Conservation (phyloP, 2,797 vertebrate species). For the Crax fasciolata region DNA sequence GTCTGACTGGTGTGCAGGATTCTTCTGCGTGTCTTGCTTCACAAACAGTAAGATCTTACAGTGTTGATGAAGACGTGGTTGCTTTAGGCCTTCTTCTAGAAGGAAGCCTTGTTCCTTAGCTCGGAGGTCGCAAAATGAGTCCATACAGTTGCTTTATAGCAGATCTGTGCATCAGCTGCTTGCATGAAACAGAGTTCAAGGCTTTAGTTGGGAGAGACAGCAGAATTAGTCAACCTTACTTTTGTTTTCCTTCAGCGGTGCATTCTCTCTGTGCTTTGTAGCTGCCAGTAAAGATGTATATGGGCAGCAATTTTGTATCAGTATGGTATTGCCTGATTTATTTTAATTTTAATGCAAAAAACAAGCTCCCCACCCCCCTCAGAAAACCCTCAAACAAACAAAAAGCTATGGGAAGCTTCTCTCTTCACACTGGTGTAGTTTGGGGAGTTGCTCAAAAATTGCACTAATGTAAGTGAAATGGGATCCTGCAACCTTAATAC, state of each 20-base stretch:
- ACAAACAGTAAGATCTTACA: neutral
- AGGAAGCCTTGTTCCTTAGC: neutral
- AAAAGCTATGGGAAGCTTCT: neutral
- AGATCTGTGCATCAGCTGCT: neutral
- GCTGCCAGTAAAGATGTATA: neutral
- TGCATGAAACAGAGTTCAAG: constrained; percentile 11
- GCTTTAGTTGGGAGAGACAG: neutral
- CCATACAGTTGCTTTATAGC: neutral
- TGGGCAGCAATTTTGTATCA: neutral
- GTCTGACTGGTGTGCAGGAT: neutral
- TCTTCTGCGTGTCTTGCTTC: neutral
- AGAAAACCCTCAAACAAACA: neutral
- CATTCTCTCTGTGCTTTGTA: neutral
- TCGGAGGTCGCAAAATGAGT: neutral
- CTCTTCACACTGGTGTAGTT: neutral
- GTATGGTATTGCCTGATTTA: neutral
- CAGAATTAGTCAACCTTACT: neutral
- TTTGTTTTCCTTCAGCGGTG: neutral
- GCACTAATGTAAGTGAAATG: neutral
- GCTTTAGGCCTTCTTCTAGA: neutral
- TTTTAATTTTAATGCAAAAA: neutral
- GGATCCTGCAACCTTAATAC: neutral
- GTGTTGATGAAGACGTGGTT: neutral
- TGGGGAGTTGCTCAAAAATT: neutral
- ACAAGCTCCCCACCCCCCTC: neutral